These are phyloP conservation scores for Leucoraja ocellata DNA, from an alignment of 2,797 vertebrate species.

Conservation along the genomic window DNA sequence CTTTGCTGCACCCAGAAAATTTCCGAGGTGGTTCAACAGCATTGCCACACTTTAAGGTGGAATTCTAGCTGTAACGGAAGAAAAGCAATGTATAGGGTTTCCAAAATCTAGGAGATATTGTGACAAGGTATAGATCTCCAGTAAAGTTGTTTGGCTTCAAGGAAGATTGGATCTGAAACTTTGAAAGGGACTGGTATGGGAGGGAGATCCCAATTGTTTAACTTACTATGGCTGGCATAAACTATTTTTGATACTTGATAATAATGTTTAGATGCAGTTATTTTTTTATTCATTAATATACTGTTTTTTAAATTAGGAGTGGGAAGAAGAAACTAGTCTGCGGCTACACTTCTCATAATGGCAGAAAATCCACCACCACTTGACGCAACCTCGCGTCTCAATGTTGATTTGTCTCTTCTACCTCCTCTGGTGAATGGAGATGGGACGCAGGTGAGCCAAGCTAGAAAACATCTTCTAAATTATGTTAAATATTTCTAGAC, in stretches of 20 bases:
- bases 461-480: neutral
- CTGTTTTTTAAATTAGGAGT: slow-evolving; percentile 46
- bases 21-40: neutral
- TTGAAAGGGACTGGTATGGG: neutral
- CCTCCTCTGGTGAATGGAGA: slow-evolving; percentile 86
- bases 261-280: neutral
- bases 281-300: slow-evolving; percentile 47
- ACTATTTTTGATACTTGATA: neutral
- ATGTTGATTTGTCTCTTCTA: slow-evolving; percentile 82
- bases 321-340: slow-evolving; percentile 58
- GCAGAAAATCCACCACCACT: slow-evolving; percentile 89
- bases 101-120: neutral
- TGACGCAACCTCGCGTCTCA: slow-evolving; percentile 86
- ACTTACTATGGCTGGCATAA: neutral
- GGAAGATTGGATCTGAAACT: neutral
- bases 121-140: neutral
- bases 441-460: slow-evolving; percentile 79
- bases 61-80: neutral
- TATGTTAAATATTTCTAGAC: neutral
- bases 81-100: neutral
- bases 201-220: neutral
- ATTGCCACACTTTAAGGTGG: neutral
- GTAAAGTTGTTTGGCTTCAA: neutral
- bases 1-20: neutral
- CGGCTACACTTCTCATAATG: slow-evolving; percentile 86